A percentile compares a stretch with the other conserved stretches of the same genome.
Conservation (phyloP, 2,113 vertebrate genomes). For the Turdus rufiventris region DNA sequence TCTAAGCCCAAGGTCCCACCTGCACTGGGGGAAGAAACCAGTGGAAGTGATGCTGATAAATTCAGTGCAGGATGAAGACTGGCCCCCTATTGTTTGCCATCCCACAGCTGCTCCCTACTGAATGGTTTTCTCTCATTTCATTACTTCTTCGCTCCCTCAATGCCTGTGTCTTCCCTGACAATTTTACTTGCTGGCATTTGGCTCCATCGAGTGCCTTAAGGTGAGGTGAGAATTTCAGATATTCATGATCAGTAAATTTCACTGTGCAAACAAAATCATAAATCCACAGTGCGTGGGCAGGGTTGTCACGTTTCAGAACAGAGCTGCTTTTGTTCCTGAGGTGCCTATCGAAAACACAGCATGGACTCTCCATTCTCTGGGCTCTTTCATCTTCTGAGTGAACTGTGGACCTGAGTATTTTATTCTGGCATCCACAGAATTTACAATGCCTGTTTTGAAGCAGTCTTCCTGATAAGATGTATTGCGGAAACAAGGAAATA, state of each 20-base stretch:
- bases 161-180: background rate
- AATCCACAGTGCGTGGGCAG: background rate
- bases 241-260: constrained; percentile 47
- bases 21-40: background rate
- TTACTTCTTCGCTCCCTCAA: background rate
- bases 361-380: constrained; percentile 8
- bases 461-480: constrained; percentile 25
- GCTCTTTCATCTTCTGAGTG: constrained; percentile 58
- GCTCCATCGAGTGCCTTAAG: background rate
- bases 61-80: background rate
- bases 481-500: constrained; percentile 58
- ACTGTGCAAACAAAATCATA: constrained; percentile 37
- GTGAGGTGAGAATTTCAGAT: constrained; percentile 30
- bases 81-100: background rate
- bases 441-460: constrained; percentile 54
- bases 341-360: constrained; percentile 1
- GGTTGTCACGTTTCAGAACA: constrained; percentile 10
- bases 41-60: background rate
- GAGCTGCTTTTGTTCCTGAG: constrained; percentile 43
- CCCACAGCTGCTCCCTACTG: background rate
- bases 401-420: constrained; percentile 40
- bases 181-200: background rate
- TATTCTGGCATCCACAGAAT: constrained; percentile 46
- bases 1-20: background rate
- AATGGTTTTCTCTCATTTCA: background rate